phyloP scores from a whole-genome alignment of 2,113 vertebrate genomes.

The Notothenia coriiceps region DNA sequence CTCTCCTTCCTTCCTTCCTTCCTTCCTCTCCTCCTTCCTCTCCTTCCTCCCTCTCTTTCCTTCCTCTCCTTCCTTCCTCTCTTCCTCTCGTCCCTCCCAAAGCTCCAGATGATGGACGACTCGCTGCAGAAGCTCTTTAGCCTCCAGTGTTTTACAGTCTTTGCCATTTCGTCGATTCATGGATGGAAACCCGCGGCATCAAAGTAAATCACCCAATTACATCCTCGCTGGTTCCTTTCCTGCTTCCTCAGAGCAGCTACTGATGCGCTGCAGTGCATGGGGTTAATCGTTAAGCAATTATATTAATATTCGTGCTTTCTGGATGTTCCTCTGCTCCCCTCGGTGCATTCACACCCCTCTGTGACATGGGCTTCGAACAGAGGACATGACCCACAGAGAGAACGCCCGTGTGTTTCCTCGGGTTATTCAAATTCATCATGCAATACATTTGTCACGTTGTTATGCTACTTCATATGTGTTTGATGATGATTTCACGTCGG shows the following conservation, averaged over 20 bases:
- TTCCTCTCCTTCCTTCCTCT: no score
- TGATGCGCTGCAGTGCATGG: not conserved
- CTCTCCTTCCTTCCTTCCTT: not conserved
- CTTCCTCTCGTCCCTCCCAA: no score
- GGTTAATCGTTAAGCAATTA: slow-evolving; percentile 20
- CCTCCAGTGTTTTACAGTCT: slow-evolving; percentile 42
- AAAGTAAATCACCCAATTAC: slow-evolving; percentile 68
- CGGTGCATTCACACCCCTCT: not conserved
- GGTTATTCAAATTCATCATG: no score
- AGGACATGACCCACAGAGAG: not conserved
- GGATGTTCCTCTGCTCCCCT: not conserved
- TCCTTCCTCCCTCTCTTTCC: not conserved
- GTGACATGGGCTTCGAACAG: not conserved
- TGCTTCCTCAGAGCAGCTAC: not conserved
- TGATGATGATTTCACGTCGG: no score
- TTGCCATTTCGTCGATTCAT: slow-evolving; percentile 58
- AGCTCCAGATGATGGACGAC: slow-evolving; percentile 38
- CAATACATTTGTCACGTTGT: no score
- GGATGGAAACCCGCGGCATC: slow-evolving; percentile 38
- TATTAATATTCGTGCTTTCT: slow-evolving; percentile 29
- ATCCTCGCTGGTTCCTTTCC: slow-evolving; percentile 53
- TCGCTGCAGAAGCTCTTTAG: slow-evolving; percentile 38
- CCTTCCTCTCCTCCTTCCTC: not conserved
- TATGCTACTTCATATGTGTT: no score
- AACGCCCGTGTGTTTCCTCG: no score